These are phyloP conservation scores for Erynnis tages DNA, from an alignment of 2,888 invertebrate species.

Conservation along the genomic window DNA sequence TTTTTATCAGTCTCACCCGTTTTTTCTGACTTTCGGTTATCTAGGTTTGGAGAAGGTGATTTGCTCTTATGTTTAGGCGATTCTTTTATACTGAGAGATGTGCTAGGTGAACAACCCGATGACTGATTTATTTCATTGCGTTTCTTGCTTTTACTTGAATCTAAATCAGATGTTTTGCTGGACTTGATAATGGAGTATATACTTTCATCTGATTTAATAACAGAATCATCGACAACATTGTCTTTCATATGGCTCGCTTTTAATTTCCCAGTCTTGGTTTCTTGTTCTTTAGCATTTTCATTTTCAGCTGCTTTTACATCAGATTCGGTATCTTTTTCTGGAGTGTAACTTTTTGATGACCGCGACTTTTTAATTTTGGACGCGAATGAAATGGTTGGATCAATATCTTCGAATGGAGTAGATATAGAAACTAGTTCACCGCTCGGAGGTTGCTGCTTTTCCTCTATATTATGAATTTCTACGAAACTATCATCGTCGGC, in stretches of 20 bases:
- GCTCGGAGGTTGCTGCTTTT: constrained; percentile 56
- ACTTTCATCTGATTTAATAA: not conserved
- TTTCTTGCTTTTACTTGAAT: constrained; percentile 27
- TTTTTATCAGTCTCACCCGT: constrained; percentile 51
- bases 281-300: constrained; percentile 40
- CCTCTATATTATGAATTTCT: constrained; percentile 73
- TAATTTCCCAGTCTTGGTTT: constrained; percentile 36
- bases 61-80: constrained; percentile 58
- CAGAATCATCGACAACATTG: constrained; percentile 1
- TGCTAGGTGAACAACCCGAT: constrained; percentile 19
- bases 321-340: constrained; percentile 48
- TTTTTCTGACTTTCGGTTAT: constrained; percentile 53
- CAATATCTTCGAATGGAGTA: constrained; percentile 58
- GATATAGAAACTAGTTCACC: constrained; percentile 71
- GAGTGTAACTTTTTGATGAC: constrained; percentile 52
- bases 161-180: constrained; percentile 21
- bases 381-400: constrained; percentile 48
- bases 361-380: constrained; percentile 58
- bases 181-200: not conserved
- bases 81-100: constrained; percentile 43
- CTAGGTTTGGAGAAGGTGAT: constrained; percentile 55
- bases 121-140: constrained; percentile 21
- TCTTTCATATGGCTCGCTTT: constrained; percentile 37
- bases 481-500: constrained; percentile 71
- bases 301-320: constrained; percentile 40